These are phyloP conservation scores for Ursus arctos DNA, from an alignment of 2,113 vertebrate species.

Conservation along the genomic window DNA sequence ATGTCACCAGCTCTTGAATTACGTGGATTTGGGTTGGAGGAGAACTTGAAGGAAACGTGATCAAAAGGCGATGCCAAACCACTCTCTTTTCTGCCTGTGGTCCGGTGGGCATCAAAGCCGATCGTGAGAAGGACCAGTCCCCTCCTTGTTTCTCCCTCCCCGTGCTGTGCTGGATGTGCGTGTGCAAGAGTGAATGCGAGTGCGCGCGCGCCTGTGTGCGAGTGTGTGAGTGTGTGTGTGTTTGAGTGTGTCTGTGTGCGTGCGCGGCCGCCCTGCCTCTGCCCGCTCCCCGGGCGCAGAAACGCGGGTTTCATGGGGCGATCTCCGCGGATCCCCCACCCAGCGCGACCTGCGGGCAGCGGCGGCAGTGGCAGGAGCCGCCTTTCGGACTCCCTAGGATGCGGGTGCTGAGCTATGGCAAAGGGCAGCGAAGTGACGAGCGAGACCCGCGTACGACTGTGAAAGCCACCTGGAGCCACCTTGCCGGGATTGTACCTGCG, in stretches of 20 bases:
- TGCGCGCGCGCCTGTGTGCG: constrained; percentile 64
- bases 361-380: constrained; percentile 72
- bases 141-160: constrained; percentile 35
- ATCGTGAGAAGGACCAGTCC: constrained; percentile 29
- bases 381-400: constrained; percentile 80
- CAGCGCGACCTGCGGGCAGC: constrained; percentile 77
- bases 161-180: constrained; percentile 38
- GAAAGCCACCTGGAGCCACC: constrained; percentile 82
- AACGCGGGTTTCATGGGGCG: constrained; percentile 79
- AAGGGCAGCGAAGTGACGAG: constrained; percentile 82
- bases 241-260: constrained; percentile 59
- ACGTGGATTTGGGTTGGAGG: constrained; percentile 60
- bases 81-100: not conserved
- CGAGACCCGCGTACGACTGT: constrained; percentile 72
- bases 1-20: constrained; percentile 74
- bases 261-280: constrained; percentile 77
- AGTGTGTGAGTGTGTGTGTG: constrained; percentile 59
- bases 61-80: constrained; percentile 34
- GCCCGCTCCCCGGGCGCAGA: constrained; percentile 74
- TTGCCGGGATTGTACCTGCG: constrained; percentile 82
- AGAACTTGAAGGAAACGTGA: constrained; percentile 81
- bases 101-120: constrained; percentile 33
- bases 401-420: constrained; percentile 83
- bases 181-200: constrained; percentile 77
- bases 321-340: constrained; percentile 78